phyloP scores from a whole-genome alignment of 2,797 vertebrate genomes.

The Leptodactylus fallax region DNA sequence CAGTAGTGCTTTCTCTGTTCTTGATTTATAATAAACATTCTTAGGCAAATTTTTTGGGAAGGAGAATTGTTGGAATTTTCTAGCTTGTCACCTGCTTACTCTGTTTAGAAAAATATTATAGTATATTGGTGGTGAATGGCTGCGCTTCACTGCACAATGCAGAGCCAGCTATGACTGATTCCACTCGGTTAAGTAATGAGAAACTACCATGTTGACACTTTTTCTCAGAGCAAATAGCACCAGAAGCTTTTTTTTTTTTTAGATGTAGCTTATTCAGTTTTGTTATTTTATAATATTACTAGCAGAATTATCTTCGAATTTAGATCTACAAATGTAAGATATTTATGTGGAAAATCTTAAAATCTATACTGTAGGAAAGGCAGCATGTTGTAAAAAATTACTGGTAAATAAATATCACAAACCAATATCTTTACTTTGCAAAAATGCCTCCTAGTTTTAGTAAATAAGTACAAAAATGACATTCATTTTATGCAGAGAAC shows the following conservation, averaged over 20 bases:
- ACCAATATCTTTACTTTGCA: too few relatives aligned
- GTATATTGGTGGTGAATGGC: slow-evolving; percentile 39
- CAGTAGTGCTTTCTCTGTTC: background rate
- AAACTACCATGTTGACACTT: slow-evolving; percentile 54
- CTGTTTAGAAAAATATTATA: slow-evolving; percentile 32
- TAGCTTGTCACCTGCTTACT: background rate
- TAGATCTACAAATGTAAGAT: background rate
- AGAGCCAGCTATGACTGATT: slow-evolving; percentile 52
- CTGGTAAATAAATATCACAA: too few relatives aligned
- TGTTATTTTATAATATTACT: slow-evolving; percentile 14
- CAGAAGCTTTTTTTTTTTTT: slow-evolving; percentile 53
- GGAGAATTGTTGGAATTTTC: background rate
- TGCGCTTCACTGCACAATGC: slow-evolving; percentile 53
- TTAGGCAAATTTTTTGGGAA: background rate
- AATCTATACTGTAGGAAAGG: background rate
- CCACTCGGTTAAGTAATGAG: slow-evolving; percentile 59
- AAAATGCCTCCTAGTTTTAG: too few relatives aligned
- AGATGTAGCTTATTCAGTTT: slow-evolving; percentile 12
- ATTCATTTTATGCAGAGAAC: too few relatives aligned
- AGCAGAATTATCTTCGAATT: slow-evolving; percentile 11
- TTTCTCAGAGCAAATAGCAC: slow-evolving; percentile 53
- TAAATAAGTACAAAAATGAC: too few relatives aligned
- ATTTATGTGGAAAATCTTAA: background rate
- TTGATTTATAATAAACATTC: background rate
- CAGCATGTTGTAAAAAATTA: background rate